A percentile compares a stretch with the other conserved stretches of the same genome.
phyloP scores from a whole-genome alignment of 2,113 vertebrate genomes.

The Triplophysa rosa region DNA sequence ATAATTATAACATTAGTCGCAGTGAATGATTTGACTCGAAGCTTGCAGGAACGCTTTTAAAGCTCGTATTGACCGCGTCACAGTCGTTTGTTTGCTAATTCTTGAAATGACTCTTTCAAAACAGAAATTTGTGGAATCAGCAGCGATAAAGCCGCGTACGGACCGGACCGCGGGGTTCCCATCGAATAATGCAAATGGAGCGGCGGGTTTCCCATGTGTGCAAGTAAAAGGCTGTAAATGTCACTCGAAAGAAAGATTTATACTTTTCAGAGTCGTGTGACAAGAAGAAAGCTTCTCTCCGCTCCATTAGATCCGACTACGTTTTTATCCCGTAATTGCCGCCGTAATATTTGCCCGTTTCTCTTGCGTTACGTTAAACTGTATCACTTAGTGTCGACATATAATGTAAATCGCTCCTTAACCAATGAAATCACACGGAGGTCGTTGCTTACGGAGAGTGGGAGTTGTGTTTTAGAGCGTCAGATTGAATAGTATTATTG shows the following conservation, averaged over 20 bases:
- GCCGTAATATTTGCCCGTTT: not conserved
- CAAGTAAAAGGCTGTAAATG: constrained; percentile 27
- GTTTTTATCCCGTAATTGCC: not conserved
- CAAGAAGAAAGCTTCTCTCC: constrained; percentile 7
- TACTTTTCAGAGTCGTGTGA: not conserved
- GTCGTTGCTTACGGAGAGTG: not conserved
- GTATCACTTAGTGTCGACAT: not conserved
- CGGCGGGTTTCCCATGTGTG: not conserved
- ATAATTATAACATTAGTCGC: not conserved
- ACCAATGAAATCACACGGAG: not conserved
- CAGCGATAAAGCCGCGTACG: not conserved
- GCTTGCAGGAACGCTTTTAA: not conserved
- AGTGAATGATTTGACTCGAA: not conserved
- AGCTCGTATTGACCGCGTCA: constrained; percentile 17
- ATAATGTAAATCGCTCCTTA: not conserved
- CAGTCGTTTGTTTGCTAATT: constrained; percentile 14
- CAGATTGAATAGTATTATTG: constrained; percentile 29
- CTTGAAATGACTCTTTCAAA: constrained; percentile 11
- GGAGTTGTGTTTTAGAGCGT: constrained; percentile 8
- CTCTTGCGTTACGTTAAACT: not conserved
- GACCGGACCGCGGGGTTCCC: not conserved
- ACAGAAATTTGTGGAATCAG: constrained; percentile 9
- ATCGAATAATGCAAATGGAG: constrained; percentile 8
- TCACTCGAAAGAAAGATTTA: constrained; percentile 17
- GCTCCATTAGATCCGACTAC: constrained; percentile 16